phyloP scores from a whole-genome alignment of 2,113 vertebrate genomes.

The Pelusios castaneus region DNA sequence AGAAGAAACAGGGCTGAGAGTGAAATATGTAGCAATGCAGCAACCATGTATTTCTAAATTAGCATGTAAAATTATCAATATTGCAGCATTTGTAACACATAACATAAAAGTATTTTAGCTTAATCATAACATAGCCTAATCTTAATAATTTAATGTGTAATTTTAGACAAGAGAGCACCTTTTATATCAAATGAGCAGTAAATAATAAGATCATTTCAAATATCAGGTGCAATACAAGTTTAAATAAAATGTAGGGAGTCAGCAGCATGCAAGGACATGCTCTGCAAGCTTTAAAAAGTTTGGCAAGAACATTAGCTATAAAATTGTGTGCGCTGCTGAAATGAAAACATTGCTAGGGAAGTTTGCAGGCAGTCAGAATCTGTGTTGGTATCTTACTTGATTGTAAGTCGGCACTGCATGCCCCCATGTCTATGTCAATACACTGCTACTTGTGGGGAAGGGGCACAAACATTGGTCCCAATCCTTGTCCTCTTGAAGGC shows the following conservation, averaged over 20 bases:
- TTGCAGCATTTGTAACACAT: not conserved
- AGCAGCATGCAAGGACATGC: not conserved
- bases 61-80: accelerated
- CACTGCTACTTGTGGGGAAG: not conserved
- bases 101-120: not conserved
- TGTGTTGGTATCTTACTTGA: not conserved
- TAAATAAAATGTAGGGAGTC: accelerated
- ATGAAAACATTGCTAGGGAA: not conserved
- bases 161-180: not conserved
- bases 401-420: not conserved
- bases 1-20: not conserved
- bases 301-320: not conserved
- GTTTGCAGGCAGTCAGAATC: not conserved
- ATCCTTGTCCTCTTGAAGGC: not conserved
- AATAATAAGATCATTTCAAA: not conserved
- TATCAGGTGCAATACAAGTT: not conserved
- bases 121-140: accelerated
- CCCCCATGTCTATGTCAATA: no score
- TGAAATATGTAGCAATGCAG: accelerated
- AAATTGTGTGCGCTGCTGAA: not conserved
- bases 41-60: not conserved
- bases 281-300: not conserved
- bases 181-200: not conserved
- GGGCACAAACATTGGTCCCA: not conserved
- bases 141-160: accelerated